A percentile compares a stretch with the other conserved stretches of the same genome.
Conservation (phyloP, 1,140 invertebrate species). For the Pseudachorutes palmiensis region DNA sequence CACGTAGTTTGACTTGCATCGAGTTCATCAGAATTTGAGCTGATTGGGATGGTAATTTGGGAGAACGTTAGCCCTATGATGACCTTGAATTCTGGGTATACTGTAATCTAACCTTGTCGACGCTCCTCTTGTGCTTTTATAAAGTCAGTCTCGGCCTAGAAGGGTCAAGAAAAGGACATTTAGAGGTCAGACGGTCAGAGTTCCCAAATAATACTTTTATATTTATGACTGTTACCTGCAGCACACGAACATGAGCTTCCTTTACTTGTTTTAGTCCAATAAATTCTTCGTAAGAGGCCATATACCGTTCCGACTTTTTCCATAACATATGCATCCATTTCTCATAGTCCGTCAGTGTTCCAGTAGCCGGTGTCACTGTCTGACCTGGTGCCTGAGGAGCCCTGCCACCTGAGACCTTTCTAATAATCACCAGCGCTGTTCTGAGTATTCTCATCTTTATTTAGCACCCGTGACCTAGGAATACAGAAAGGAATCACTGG, state of each 20-base stretch:
- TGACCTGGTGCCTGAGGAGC: no score
- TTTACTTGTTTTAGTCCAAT: constrained; percentile 46
- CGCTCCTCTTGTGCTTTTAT: constrained; percentile 53
- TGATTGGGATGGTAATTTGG: constrained; percentile 41
- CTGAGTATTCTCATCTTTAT: no score
- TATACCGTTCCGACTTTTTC: constrained; percentile 28
- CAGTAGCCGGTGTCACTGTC: no score
- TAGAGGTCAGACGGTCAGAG: background rate
- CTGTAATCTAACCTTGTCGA: constrained; percentile 37
- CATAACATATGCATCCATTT: background rate
- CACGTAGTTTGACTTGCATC: constrained; percentile 55
- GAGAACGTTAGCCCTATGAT: background rate
- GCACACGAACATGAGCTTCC: constrained; percentile 44
- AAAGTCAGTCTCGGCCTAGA: constrained; percentile 53
- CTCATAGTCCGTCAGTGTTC: no score
- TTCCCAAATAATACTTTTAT: background rate
- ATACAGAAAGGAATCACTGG: no score
- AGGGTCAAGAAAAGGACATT: constrained; percentile 39
- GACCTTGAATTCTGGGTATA: background rate
- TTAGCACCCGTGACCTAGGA: no score
- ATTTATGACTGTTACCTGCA: constrained; percentile 40
- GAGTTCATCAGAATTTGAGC: constrained; percentile 48
- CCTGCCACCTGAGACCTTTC: no score
- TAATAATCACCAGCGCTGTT: no score
- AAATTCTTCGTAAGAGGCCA: constrained; percentile 46